Evolutionary conservation across 2,888 invertebrate genomes (phyloP).

Genomic region (Andrena flavipes): DNA sequence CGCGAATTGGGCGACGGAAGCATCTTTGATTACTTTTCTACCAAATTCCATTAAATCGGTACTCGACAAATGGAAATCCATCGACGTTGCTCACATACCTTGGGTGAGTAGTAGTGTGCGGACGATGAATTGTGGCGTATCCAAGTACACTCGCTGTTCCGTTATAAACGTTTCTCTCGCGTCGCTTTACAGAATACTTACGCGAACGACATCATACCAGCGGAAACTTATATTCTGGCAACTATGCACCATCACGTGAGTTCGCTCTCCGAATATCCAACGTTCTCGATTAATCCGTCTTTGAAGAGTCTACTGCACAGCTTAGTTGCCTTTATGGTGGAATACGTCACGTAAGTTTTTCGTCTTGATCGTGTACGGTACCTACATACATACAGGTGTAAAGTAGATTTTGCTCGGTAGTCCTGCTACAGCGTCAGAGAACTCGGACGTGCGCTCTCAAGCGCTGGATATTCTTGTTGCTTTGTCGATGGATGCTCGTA

Average conservation of each 20-base stretch:
- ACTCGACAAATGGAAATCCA: constrained; percentile 88
- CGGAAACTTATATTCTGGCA: constrained; percentile 93
- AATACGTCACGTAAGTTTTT: constrained; percentile 86
- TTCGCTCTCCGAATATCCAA: constrained; percentile 87
- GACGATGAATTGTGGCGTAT: background rate
- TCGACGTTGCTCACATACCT: constrained; percentile 86
- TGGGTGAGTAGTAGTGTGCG: constrained; percentile 85
- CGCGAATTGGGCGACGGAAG: constrained; percentile 85
- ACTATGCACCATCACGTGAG: constrained; percentile 89
- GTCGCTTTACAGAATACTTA: constrained; percentile 87
- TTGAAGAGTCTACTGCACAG: constrained; percentile 89
- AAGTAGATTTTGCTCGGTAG: constrained; percentile 31
- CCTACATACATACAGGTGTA: background rate
- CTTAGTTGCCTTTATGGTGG: constrained; percentile 88
- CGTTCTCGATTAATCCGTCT: constrained; percentile 88
- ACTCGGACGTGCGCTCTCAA: constrained; percentile 87
- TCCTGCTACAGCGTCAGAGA: constrained; percentile 87
- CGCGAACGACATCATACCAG: constrained; percentile 92
- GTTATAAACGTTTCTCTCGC: background rate
- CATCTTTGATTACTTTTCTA: constrained; percentile 85
- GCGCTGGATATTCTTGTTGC: constrained; percentile 90
- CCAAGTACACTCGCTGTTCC: background rate
- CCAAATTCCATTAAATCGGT: constrained; percentile 87
- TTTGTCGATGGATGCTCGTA: constrained; percentile 91
- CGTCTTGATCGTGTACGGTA: too few relatives aligned